A percentile compares a stretch with the other conserved stretches of the same genome.
phyloP scores from a whole-genome alignment of 2,113 vertebrate species.

The Lagopus muta region DNA sequence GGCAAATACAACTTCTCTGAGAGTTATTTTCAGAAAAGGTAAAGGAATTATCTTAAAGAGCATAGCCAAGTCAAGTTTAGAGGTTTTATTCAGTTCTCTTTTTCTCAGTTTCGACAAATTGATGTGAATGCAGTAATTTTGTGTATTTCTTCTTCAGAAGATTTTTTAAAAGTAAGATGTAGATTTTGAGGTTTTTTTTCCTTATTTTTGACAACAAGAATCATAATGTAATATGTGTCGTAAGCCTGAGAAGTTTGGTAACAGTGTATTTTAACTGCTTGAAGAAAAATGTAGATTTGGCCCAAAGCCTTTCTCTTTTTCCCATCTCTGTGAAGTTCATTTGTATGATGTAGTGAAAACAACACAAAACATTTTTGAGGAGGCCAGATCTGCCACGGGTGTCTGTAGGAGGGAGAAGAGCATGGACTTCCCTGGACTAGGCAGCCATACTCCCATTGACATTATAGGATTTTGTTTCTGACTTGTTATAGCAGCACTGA shows the following conservation, averaged over 20 bases:
- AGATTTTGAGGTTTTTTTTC: not conserved
- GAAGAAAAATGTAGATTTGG: not conserved
- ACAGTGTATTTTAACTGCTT: not conserved
- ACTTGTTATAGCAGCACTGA: not conserved
- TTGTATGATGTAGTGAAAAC: not conserved
- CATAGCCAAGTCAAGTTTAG: not conserved
- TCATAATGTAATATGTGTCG: not conserved
- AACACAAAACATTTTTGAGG: not conserved
- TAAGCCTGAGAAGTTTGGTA: not conserved
- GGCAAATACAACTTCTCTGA: not conserved
- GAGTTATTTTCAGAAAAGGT: not conserved
- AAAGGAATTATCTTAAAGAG: not conserved
- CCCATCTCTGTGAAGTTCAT: not conserved
- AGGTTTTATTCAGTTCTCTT: not conserved
- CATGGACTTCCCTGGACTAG: not conserved
- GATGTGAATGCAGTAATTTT: not conserved
- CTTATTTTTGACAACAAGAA: not conserved
- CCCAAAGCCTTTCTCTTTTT: not conserved
- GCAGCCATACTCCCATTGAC: not conserved
- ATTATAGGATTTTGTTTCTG: not conserved
- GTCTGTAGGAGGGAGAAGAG: not conserved
- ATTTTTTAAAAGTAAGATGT: not conserved
- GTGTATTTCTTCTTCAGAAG: not conserved
- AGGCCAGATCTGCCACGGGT: not conserved
- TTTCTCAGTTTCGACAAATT: not conserved